Evolutionary conservation across 2,797 vertebrate species (phyloP).

Genomic region (Catharus ustulatus): DNA sequence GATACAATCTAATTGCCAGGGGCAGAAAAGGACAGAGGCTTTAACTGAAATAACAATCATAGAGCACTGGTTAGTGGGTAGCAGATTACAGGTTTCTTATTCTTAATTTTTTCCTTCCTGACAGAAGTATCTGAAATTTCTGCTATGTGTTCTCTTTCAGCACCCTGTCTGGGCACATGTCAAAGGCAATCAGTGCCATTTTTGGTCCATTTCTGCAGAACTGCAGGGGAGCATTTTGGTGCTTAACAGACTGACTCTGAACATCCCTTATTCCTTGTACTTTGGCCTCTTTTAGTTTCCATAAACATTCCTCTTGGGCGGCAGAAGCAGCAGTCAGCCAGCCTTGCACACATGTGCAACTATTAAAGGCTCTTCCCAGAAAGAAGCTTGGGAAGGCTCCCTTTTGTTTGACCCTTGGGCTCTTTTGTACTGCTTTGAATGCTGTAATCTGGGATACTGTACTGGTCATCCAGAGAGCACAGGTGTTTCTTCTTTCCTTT

Average conservation of each 20-base stretch:
- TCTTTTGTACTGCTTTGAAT: not conserved
- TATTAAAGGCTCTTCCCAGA: not conserved
- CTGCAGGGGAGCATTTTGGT: not conserved
- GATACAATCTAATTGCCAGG: not conserved
- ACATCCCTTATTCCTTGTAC: not conserved
- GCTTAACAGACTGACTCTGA: not conserved
- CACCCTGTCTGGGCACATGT: not conserved
- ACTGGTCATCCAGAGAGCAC: not conserved
- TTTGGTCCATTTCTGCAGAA: not conserved
- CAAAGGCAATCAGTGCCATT: not conserved
- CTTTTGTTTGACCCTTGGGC: not conserved
- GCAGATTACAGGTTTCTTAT: not conserved
- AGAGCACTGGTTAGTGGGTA: not conserved
- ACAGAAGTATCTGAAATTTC: not conserved
- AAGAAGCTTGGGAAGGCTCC: not conserved
- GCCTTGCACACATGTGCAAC: not conserved
- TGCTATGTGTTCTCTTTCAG: not conserved
- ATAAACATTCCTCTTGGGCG: not conserved
- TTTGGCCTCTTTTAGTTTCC: constrained; percentile 12
- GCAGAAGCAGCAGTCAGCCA: not conserved
- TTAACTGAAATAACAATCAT: not conserved
- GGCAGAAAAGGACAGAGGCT: not conserved
- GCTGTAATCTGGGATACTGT: not conserved
- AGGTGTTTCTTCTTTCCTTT: not conserved
- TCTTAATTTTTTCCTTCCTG: not conserved